Evolutionary conservation across 2,113 vertebrate species (phyloP).

Genomic region (Syngnathus typhle): DNA sequence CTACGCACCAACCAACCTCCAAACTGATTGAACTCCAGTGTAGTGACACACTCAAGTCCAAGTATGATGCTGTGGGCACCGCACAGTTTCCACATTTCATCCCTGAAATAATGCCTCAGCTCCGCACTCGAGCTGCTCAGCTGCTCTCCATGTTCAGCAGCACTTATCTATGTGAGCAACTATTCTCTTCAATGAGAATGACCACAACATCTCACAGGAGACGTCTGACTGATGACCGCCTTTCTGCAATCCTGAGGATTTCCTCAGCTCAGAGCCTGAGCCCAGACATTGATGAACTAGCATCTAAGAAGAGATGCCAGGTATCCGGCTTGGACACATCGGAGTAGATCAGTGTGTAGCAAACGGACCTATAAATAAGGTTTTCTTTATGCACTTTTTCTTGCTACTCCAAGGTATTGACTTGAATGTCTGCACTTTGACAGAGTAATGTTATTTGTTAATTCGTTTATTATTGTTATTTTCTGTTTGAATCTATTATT

Average conservation of each 20-base stretch:
- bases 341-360: neutral
- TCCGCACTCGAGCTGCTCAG: too few species aligned
- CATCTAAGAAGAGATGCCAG: neutral
- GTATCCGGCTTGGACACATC: neutral
- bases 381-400: neutral
- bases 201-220: conserved; percentile 6
- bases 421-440: neutral
- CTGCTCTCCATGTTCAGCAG: too few species aligned
- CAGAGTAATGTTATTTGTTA: too few species aligned
- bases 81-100: too few species aligned
- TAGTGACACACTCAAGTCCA: too few species aligned
- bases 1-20: too few species aligned
- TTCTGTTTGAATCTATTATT: neutral
- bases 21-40: too few species aligned
- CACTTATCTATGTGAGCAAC: too few species aligned
- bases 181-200: neutral
- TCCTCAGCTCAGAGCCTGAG: conserved; percentile 9
- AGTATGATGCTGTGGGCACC: too few species aligned
- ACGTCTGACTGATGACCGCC: conserved; percentile 9
- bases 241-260: conserved; percentile 11
- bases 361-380: neutral
- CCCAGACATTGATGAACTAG: neutral
- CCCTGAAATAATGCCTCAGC: too few species aligned
- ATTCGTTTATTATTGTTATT: neutral
- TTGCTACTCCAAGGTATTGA: neutral